A percentile compares a stretch with the other conserved stretches of the same genome.
These are phyloP conservation scores for Diarsia dahlii DNA, from an alignment of 2,888 invertebrate species.

Conservation along the genomic window DNA sequence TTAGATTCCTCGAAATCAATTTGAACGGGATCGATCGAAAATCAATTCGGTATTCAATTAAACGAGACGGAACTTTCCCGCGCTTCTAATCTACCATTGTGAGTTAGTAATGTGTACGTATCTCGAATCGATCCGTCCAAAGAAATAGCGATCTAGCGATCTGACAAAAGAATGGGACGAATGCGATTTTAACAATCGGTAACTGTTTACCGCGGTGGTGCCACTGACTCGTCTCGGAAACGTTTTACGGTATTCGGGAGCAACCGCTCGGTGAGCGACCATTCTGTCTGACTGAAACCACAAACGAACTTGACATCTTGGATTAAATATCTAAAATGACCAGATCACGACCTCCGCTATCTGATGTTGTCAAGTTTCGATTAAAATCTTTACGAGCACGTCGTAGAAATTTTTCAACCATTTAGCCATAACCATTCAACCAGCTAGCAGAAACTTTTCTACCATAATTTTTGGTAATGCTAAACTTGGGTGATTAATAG, in stretches of 20 bases:
- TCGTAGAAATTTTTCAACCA: conserved; percentile 69
- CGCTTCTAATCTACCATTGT: conserved; percentile 85
- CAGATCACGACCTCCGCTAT: conserved; percentile 78
- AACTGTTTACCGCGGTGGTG: conserved; percentile 81
- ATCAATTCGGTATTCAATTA: conserved; percentile 88
- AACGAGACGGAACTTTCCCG: conserved; percentile 84
- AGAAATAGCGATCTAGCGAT: conserved; percentile 79
- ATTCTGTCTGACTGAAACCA: conserved; percentile 51
- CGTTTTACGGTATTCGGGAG: conserved; percentile 79
- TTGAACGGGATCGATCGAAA: conserved; percentile 84
- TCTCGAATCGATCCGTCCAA: conserved; percentile 85
- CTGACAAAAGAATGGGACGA: conserved; percentile 84
- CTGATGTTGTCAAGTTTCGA: conserved; percentile 75
- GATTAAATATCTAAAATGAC: conserved; percentile 71
- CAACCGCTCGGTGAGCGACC: conserved; percentile 66
- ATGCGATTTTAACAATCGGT: conserved; percentile 85
- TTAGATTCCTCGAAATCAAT: conserved; percentile 81
- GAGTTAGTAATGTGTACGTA: conserved; percentile 77
- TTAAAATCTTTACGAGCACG: conserved; percentile 74
- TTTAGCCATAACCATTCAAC: too few species aligned
- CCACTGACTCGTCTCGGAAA: conserved; percentile 73
- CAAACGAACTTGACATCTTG: conserved; percentile 67
- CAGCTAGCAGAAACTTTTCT: conserved; percentile 59
- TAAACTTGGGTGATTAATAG: conserved; percentile 41
- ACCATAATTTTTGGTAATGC: conserved; percentile 27